Base-by-base conservation (phyloP, 2,888 invertebrate species). In the Drosophila bunnanda region DNA sequence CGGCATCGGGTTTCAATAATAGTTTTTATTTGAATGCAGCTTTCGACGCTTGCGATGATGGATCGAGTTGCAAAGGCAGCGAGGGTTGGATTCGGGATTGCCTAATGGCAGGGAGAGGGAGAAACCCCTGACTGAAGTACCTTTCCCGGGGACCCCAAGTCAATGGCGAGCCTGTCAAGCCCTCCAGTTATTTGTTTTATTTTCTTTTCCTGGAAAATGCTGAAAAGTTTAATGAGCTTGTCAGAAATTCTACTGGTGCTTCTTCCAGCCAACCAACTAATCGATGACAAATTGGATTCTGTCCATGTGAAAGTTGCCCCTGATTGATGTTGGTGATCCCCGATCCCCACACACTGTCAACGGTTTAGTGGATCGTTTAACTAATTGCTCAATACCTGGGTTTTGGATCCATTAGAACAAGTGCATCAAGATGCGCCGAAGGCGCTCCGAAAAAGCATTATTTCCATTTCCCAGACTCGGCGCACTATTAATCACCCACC, bases 241-340 rank as follows among this genome's bases (percentile, higher is more conserved):
- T 89, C 84, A 89, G 81, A 75, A 78, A 78, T 83, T 83, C 89
- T 83, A 83, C 83, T 87, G 83, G 83, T 80, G 61, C 86, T 48
- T 46, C 28, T 55, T 48, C 52, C 58, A 61, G 22, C 9, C n/a
- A 64, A 53, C 43, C 20, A 44, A 25, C 46, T n/a, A 48, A 64
- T 60, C 48, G 66, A 87, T 81, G 83, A 83, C 81, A 89, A 83
- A 83, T 89, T 65, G 62, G 36, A 44, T 74, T 74, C 75, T 62
- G 56, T 13, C 44, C 69, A 59, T 76, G 74, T 68, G 71, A 89
- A 87, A 83, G 87, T 87, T 87, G 71, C 71, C 78, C 55, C 34
- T 61, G 76, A 44, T 44, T 53, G 76, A 89, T 84, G 89, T 82
- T 82, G 69, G 62, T 60, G 84, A 75, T 75, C 67, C 74, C 73